phyloP scores from a whole-genome alignment of 2,797 vertebrate genomes.

The Nannoperca australis region DNA sequence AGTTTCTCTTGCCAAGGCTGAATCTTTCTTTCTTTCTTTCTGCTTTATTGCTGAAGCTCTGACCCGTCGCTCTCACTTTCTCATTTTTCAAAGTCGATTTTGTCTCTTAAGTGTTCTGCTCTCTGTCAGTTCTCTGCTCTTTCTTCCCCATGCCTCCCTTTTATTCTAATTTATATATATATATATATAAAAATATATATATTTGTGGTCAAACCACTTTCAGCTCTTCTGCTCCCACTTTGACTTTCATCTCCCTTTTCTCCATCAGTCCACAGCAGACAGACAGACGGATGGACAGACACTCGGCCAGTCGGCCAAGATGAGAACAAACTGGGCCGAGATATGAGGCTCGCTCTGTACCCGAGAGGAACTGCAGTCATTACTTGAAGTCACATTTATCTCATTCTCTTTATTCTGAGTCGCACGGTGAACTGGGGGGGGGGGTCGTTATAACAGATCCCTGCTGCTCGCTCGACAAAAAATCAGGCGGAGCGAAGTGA shows the following conservation, averaged over 20 bases:
- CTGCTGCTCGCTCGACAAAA: neutral
- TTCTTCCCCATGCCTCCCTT: conserved; percentile 32
- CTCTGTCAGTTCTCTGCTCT: conserved; percentile 49
- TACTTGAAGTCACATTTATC: conserved; percentile 33
- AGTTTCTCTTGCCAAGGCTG: conserved; percentile 66
- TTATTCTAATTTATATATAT: too few relatives aligned
- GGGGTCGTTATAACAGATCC: conserved; percentile 40
- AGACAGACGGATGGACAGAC: conserved; percentile 10
- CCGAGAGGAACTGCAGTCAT: conserved; percentile 17
- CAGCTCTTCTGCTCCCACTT: conserved; percentile 48
- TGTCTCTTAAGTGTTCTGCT: conserved; percentile 72
- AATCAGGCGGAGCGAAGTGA: neutral
- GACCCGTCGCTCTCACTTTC: conserved; percentile 63
- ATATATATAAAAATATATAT: too few relatives aligned
- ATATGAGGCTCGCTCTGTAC: conserved; percentile 29
- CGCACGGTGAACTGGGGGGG: conserved; percentile 4
- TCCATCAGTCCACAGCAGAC: conserved; percentile 27
- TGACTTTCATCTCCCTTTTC: conserved; percentile 49
- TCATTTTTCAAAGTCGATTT: conserved; percentile 77
- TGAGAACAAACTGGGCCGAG: conserved; percentile 9
- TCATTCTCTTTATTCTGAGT: conserved; percentile 26
- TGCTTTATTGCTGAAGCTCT: conserved; percentile 68
- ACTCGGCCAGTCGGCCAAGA: conserved; percentile 8
- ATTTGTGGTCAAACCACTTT: conserved; percentile 58
- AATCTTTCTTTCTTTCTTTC: conserved; percentile 48